phyloP scores from a whole-genome alignment of 1,140 invertebrate species.

The Galendromus occidentalis region DNA sequence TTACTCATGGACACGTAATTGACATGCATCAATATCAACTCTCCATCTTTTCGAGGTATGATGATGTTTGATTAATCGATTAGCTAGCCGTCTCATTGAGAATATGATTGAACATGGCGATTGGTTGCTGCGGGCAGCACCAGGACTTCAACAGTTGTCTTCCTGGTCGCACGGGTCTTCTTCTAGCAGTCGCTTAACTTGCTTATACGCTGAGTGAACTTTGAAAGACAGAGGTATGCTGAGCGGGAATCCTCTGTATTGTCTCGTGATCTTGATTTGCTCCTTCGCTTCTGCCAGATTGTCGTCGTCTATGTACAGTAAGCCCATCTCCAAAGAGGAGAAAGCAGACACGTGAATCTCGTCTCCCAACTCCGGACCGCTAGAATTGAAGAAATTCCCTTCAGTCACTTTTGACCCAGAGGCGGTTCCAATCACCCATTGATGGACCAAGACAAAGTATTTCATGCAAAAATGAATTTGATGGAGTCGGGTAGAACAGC shows the following conservation, averaged over 20 bases:
- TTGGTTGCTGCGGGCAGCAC: too few relatives aligned
- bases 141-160: neutral
- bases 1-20: too few relatives aligned
- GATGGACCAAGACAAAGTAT: too few relatives aligned
- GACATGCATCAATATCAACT: too few relatives aligned
- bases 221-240: neutral
- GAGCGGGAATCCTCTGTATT: neutral
- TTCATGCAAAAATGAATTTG: neutral
- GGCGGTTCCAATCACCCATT: too few relatives aligned
- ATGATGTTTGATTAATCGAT: too few relatives aligned
- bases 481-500: neutral
- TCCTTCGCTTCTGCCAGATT: neutral
- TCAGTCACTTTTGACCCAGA: too few relatives aligned
- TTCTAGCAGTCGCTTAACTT: neutral
- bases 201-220: constrained; percentile 4
- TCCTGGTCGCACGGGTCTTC: neutral
- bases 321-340: neutral
- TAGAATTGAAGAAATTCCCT: neutral
- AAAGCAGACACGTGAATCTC: neutral
- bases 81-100: too few relatives aligned
- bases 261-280: neutral
- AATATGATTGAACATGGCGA: too few relatives aligned
- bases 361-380: neutral
- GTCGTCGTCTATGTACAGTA: neutral
- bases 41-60: too few relatives aligned